Evolutionary conservation across 1,140 invertebrate species (phyloP).

Genomic region (Nasonia vitripennis): DNA sequence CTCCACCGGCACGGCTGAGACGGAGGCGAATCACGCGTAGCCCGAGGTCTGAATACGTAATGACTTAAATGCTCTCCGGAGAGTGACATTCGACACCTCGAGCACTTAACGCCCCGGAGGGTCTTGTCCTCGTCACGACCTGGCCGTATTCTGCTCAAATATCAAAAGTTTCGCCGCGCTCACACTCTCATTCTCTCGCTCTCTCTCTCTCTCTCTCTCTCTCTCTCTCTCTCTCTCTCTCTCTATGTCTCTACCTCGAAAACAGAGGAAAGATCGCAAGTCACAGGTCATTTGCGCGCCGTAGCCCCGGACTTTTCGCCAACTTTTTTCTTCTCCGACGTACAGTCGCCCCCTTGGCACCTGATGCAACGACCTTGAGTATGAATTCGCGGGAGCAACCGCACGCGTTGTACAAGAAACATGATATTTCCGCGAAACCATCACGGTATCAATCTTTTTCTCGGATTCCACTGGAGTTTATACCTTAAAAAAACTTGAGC

Average conservation of each 20-base stretch:
- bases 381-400: too few relatives aligned
- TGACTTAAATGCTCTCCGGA: conserved; percentile 57
- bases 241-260: background rate
- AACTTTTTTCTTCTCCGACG: background rate
- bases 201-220: background rate
- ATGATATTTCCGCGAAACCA: too few relatives aligned
- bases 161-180: conserved; percentile 62
- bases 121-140: conserved; percentile 50
- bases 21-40: conserved; percentile 46
- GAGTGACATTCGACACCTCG: conserved; percentile 60
- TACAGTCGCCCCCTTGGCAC: background rate
- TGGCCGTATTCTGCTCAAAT: conserved; percentile 54
- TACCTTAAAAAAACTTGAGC: too few relatives aligned
- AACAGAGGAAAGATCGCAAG: conserved; percentile 23
- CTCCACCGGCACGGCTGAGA: background rate
- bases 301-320: background rate
- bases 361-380: background rate
- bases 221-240: background rate
- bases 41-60: conserved; percentile 55
- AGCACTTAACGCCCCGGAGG: conserved; percentile 51
- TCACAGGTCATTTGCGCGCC: conserved; percentile 19
- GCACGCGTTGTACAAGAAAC: too few relatives aligned
- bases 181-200: background rate
- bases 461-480: too few relatives aligned
- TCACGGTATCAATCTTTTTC: too few relatives aligned